These are phyloP conservation scores for Philereme vetulata DNA, from an alignment of 2,888 invertebrate species.

Conservation along the genomic window DNA sequence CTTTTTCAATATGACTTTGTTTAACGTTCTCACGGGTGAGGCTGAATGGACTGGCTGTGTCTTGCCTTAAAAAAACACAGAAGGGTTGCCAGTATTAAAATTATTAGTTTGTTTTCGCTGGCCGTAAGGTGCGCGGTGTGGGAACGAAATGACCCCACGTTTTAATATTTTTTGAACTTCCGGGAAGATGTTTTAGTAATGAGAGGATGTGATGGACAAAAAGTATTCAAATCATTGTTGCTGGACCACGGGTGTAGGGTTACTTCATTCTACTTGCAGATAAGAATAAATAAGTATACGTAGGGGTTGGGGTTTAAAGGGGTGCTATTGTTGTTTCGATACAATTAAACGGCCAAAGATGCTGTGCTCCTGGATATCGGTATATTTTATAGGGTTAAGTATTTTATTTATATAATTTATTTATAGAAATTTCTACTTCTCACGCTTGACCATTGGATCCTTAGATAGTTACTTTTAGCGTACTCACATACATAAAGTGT, in stretches of 20 bases:
- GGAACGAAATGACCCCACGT: conserved; percentile 77
- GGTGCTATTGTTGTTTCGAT: conserved; percentile 34
- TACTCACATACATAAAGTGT: background rate
- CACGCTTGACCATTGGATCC: conserved; percentile 5
- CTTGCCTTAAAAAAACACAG: conserved; percentile 70
- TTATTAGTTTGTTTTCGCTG: conserved; percentile 75
- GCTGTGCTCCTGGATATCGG: conserved; percentile 3
- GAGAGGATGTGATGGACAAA: conserved; percentile 70
- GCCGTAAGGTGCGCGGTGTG: conserved; percentile 73
- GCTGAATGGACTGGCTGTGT: conserved; percentile 67
- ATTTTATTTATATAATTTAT: conserved; percentile 8
- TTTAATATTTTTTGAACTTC: conserved; percentile 68
- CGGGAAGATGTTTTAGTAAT: conserved; percentile 77
- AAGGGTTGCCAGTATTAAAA: conserved; percentile 79
- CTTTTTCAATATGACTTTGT: conserved; percentile 73
- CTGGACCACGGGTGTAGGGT: conserved; percentile 65
- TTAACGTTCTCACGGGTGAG: conserved; percentile 81
- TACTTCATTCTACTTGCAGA: conserved; percentile 39
- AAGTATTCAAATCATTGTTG: conserved; percentile 52
- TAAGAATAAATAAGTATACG: conserved; percentile 12
- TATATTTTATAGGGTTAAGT: background rate
- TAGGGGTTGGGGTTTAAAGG: conserved; percentile 25
- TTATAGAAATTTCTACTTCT: conserved; percentile 2
- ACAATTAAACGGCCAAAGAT: conserved; percentile 31
- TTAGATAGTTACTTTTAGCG: background rate